Evolutionary conservation across 2,113 vertebrate species (phyloP).

Genomic region (Phylloscopus whistleri): DNA sequence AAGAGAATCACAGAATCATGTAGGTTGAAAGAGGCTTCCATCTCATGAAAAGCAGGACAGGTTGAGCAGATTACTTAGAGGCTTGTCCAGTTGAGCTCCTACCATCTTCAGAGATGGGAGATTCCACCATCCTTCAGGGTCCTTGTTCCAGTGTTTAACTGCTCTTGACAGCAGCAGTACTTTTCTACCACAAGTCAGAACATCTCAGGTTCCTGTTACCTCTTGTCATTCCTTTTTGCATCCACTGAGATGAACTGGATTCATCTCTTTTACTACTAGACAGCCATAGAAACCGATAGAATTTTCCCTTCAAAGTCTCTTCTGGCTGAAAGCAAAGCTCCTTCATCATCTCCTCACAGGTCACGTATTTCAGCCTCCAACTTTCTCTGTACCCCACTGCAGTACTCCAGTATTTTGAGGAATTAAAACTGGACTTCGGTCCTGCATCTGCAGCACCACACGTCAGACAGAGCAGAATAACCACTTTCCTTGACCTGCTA

Average conservation of each 20-base stretch:
- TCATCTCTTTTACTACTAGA: neutral
- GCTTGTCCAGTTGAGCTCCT: neutral
- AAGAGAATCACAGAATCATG: neutral
- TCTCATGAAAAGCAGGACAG: neutral
- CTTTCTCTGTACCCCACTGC: neutral
- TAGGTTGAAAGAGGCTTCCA: neutral
- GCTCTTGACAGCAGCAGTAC: neutral
- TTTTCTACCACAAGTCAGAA: neutral
- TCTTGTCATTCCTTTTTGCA: neutral
- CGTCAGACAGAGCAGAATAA: accelerated
- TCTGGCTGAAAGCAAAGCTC: neutral
- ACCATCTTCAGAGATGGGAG: neutral
- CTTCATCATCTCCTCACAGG: neutral
- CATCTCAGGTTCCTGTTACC: neutral
- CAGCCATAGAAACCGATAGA: neutral
- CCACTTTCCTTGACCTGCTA: neutral
- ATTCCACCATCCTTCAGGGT: neutral
- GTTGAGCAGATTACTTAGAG: neutral
- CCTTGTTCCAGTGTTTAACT: neutral
- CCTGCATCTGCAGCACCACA: neutral
- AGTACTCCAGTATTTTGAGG: neutral
- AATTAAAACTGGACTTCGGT: neutral
- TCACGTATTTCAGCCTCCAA: accelerated
- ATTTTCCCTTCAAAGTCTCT: neutral
- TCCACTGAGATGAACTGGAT: neutral